Evolutionary conservation across 2,797 vertebrate species (phyloP).

Genomic region (Acipenser transmontanus): DNA sequence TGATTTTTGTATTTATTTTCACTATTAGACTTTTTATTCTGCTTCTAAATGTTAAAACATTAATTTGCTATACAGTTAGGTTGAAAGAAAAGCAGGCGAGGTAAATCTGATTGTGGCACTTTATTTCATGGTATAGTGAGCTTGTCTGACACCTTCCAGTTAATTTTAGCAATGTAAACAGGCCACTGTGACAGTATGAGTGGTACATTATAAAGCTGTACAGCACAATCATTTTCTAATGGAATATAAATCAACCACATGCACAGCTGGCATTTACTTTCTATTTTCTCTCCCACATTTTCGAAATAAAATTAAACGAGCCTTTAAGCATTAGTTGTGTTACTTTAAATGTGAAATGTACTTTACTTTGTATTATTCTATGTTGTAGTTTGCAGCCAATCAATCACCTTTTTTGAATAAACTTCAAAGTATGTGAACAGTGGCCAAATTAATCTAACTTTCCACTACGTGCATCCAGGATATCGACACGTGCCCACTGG

Average conservation of each 20-base stretch:
- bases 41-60: not conserved
- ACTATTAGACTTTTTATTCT: constrained; percentile 1
- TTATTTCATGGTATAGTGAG: constrained; percentile 13
- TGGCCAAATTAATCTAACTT: too few species aligned
- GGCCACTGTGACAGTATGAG: constrained; percentile 11
- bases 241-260: constrained; percentile 24
- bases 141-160: constrained; percentile 14
- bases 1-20: constrained; percentile 10
- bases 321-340: not conserved
- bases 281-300: constrained; percentile 24
- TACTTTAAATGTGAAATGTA: constrained; percentile 1
- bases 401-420: too few species aligned
- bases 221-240: constrained; percentile 13
- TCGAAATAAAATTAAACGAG: not conserved
- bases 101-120: constrained; percentile 13
- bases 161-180: constrained; percentile 27
- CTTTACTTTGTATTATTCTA: not conserved
- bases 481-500: too few species aligned
- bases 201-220: constrained; percentile 12
- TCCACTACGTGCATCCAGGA: too few species aligned
- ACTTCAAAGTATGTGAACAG: too few species aligned
- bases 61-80: not conserved
- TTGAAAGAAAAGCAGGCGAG: not conserved
- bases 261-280: constrained; percentile 23
- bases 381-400: not conserved